Base-by-base conservation (phyloP, 2,797 vertebrate species). In the Gymnodraco acuticeps region DNA sequence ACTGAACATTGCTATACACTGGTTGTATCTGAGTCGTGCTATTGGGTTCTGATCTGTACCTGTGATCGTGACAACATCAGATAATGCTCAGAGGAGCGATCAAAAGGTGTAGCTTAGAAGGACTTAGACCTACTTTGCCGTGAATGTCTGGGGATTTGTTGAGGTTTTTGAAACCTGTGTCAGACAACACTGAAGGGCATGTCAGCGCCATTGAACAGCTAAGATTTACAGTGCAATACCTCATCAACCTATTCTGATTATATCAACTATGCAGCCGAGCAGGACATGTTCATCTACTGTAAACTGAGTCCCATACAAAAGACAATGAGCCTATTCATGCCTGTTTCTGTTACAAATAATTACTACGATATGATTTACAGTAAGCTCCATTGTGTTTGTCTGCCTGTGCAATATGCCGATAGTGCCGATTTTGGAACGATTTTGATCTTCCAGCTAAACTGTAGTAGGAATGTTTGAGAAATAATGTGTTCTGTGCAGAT, bases 321-420 rank as follows among this genome's bases (percentile, higher is more conserved):
- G 33, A 80, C 77, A 83, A 77, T 62, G 56, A 83, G 11, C 23
- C 73, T 19, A 71, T 79, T 83, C 61, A 80, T 56, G 61, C 1
- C 4, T 47, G 59, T 75, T 70, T 78, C 51, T 77, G 62, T 75
- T 38, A 53, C 46, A 77, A 81, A 74, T 76, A 45, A 78, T 59
- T 19, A 17, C 46, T 5, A 64, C 10, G 31, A 75, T 65, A 76
- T 71, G 53, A 83, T 75, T 83, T 59, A 64, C 58, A 73, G 16
- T 47, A 70, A 64, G 50, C 50, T 14, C 74, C 70, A 60, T 41
- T 78, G 69, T 81, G 50, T 77, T 76, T 58, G 61, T 78, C 80
- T 78, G 73, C 47, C 5, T 53, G 33, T 31, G 31, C 0, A 2
- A 61, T 71, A 58, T 62, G 46, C 60, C 52, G 62, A 73, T 50